Evolutionary conservation across 2,888 invertebrate species (phyloP).

Genomic region (Acronicta aceris): DNA sequence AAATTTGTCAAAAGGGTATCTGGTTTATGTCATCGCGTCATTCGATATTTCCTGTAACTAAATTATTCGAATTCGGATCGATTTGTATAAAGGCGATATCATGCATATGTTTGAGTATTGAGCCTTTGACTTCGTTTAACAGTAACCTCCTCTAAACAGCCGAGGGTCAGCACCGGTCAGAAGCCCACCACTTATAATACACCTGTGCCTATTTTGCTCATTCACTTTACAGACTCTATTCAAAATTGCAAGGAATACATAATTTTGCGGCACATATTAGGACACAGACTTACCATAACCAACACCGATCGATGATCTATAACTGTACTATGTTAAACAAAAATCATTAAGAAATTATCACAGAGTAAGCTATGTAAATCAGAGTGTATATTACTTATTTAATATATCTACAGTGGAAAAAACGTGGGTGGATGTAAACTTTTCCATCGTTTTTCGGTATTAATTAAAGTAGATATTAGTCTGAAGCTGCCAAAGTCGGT

Average conservation of each 20-base stretch:
- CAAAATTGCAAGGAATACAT: too few relatives aligned
- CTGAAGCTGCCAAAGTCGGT: slow-evolving; percentile 20
- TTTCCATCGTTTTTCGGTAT: slow-evolving; percentile 14
- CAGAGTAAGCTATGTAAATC: not conserved
- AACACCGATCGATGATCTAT: slow-evolving; percentile 28
- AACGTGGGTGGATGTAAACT: slow-evolving; percentile 1
- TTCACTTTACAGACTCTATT: not conserved
- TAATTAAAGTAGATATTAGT: not conserved
- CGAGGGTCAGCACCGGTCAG: slow-evolving; percentile 10
- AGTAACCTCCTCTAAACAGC: too few relatives aligned
- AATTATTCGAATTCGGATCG: too few relatives aligned
- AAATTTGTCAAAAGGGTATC: too few relatives aligned
- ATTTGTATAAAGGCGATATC: too few relatives aligned
- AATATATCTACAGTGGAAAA: not conserved
- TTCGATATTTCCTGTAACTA: too few relatives aligned
- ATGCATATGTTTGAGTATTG: too few relatives aligned
- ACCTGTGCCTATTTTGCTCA: slow-evolving; percentile 16
- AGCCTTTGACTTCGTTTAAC: too few relatives aligned
- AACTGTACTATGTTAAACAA: slow-evolving; percentile 5
- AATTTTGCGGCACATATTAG: slow-evolving; percentile 8
- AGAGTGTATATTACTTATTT: not conserved
- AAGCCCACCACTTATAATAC: slow-evolving; percentile 6
- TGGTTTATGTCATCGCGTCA: too few relatives aligned
- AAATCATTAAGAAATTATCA: not conserved
- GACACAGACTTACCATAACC: slow-evolving; percentile 16